Conservation (phyloP, 2,888 invertebrate species). For the Cataglyphis cursor region DNA sequence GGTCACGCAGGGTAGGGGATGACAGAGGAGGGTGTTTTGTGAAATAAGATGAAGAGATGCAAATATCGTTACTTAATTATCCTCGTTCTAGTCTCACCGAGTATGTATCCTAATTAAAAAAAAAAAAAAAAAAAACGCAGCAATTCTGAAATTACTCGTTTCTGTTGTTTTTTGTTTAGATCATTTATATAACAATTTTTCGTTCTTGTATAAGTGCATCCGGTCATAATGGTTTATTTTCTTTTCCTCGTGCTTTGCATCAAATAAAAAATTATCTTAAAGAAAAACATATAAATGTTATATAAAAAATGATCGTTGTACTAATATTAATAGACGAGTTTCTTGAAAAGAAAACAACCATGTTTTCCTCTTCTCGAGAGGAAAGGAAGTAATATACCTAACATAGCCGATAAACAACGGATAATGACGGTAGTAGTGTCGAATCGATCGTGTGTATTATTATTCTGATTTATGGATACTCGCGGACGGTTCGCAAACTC, state of each 20-base stretch:
- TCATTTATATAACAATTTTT: neutral
- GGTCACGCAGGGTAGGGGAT: too few species aligned
- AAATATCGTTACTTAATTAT: conserved; percentile 24
- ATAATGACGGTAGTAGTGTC: conserved; percentile 44
- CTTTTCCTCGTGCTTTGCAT: neutral
- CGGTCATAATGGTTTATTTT: neutral
- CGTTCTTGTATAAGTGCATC: neutral
- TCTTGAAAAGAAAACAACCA: conserved; percentile 7
- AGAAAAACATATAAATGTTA: neutral
- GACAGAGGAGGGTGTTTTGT: neutral
- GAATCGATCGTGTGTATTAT: conserved; percentile 33
- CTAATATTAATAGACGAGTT: conserved; percentile 4
- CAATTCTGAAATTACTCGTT: neutral
- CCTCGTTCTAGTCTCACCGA: neutral
- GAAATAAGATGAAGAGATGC: conserved; percentile 2
- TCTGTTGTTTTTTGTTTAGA: neutral
- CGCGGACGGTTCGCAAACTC: conserved; percentile 38
- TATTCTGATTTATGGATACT: conserved; percentile 49
- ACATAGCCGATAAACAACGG: conserved; percentile 35
- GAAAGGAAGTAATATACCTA: conserved; percentile 15
- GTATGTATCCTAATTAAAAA: neutral
- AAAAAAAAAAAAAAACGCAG: too few species aligned
- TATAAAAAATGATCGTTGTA: conserved; percentile 5
- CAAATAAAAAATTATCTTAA: neutral
- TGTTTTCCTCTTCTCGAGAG: neutral